A percentile compares a stretch with the other conserved stretches of the same genome.
Evolutionary conservation across 2,888 invertebrate genomes (phyloP).

Genomic region (Tortricodes alternella): DNA sequence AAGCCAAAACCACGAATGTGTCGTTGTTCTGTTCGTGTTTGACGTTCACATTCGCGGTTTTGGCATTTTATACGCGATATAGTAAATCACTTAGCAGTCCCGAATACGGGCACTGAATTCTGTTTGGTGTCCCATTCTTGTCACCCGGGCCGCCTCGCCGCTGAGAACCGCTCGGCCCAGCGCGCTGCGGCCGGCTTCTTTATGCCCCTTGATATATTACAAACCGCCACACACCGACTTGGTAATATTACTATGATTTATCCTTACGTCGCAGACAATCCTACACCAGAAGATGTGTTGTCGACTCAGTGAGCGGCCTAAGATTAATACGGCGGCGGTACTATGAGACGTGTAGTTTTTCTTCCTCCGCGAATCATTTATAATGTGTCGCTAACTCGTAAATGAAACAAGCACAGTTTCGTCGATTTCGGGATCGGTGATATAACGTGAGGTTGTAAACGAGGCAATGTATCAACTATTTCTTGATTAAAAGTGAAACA

Average conservation of each 20-base stretch:
- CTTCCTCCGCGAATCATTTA: conserved; percentile 46
- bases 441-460: conserved; percentile 34
- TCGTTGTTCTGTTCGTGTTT: too few species aligned
- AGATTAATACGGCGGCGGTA: conserved; percentile 59
- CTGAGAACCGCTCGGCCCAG: conserved; percentile 40
- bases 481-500: conserved; percentile 66
- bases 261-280: conserved; percentile 56
- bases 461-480: conserved; percentile 46
- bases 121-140: conserved; percentile 41
- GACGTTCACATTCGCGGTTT: too few species aligned
- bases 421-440: conserved; percentile 12
- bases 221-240: conserved; percentile 59
- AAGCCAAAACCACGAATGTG: too few species aligned
- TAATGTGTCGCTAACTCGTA: conserved; percentile 35
- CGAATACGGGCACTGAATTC: too few species aligned
- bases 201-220: conserved; percentile 68
- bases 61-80: too few species aligned
- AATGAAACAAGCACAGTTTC: conserved; percentile 13
- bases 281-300: conserved; percentile 57
- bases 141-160: conserved; percentile 38
- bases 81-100: too few species aligned
- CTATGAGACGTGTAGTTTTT: conserved; percentile 58
- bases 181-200: conserved; percentile 48
- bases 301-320: conserved; percentile 47
- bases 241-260: conserved; percentile 70